Evolutionary conservation across 2,888 invertebrate genomes (phyloP), one percentile per base, ranked within the genome.

Genomic region (Archips xylosteana): DNA sequence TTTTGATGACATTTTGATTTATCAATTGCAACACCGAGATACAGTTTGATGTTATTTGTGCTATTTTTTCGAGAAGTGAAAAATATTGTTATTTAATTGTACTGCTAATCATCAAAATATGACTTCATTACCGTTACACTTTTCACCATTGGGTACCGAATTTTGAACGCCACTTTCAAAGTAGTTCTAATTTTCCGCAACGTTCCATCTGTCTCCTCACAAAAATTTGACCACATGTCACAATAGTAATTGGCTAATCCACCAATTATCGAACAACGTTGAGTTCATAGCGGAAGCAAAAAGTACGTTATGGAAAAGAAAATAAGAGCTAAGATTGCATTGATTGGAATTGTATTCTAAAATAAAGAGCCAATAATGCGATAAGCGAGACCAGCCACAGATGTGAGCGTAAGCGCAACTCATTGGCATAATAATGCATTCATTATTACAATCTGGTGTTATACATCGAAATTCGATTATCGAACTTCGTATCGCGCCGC

Each of bases 361-460:
- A 51, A 61, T 60, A 71, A 45, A 51, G 61, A 66, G 54, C 51
- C 23, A 60, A 61, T 32, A 66, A 61, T 61, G 42, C n/a, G 66
- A 71, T 71, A 71, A 71, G 61, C 15, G 42, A 12, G 42, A 39
- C 15, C 12, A 36, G 32, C 42, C 15, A 49, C 65, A 65, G 65
- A 51, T 51, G 71, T 39, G 71, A 59, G 65, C 51, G 60, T 49
- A 42, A 65, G 65, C 60, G 60, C 60, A 42, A 65, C 32, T n/a
- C 39, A 65, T 34, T 36, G 36, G 71, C 39, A 60, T 15, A 32
- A 57, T 34, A 9, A 49, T 49, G 0, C 32, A 23, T n/a, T 23
- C 4, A 63, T 13, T 45, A 13, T 63, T 32, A 45, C 12, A 5
- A 36, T 2, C 36, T 36, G 5, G n/a, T n/a, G n/a, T n/a, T n/a